Evolutionary conservation across 2,888 invertebrate species (phyloP).

Genomic region (Baccha elongata): DNA sequence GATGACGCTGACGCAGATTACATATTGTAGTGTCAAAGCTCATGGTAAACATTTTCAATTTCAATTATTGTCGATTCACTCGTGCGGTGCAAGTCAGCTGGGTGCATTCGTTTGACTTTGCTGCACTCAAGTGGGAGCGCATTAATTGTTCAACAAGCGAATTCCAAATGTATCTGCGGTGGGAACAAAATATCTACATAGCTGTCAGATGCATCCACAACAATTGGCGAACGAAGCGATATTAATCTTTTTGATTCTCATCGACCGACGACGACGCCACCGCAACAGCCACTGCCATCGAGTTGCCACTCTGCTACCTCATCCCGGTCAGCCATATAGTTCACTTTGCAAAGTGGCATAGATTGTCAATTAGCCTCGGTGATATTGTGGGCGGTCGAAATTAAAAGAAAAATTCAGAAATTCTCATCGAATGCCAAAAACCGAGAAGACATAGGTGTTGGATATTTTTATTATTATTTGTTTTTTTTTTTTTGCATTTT

Average conservation of each 20-base stretch:
- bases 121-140: constrained; percentile 31
- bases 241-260: too few species aligned
- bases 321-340: not conserved
- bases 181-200: too few species aligned
- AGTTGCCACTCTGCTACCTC: too few species aligned
- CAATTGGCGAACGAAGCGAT: too few species aligned
- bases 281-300: not conserved
- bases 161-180: too few species aligned
- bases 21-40: constrained; percentile 2
- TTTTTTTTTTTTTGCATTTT: too few species aligned
- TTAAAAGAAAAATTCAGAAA: constrained; percentile 28
- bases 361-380: constrained; percentile 47
- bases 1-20: constrained; percentile 20
- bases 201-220: too few species aligned
- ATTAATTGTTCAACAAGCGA: constrained; percentile 27
- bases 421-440: constrained; percentile 39
- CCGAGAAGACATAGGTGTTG: too few species aligned
- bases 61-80: constrained; percentile 57
- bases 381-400: constrained; percentile 30
- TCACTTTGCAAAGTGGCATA: constrained; percentile 3
- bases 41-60: constrained; percentile 64
- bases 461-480: too few species aligned
- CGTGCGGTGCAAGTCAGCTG: constrained; percentile 38
- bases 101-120: constrained; percentile 55
- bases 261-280: too few species aligned